Evolutionary conservation across 2,113 vertebrate genomes (phyloP).

Genomic region (Leucopsar rothschildi): DNA sequence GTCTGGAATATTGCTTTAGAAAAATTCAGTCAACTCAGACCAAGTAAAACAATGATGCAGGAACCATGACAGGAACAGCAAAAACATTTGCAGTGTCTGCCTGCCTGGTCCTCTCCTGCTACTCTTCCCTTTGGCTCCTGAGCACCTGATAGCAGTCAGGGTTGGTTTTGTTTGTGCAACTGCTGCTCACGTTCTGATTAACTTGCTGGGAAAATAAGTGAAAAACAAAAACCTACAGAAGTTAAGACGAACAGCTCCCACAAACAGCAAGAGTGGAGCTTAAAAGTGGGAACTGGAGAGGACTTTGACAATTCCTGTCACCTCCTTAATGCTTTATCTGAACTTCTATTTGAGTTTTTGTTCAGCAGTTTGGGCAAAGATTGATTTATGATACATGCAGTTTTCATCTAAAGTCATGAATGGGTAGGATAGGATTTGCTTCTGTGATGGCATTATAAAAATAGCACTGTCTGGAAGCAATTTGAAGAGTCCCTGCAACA

Average conservation of each 20-base stretch:
- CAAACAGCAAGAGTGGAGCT: neutral
- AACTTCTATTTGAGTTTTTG: neutral
- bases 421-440: conserved; percentile 3
- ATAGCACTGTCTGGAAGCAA: conserved; percentile 63
- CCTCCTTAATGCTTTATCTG: neutral
- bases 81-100: neutral
- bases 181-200: neutral
- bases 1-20: neutral
- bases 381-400: neutral
- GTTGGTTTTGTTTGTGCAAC: neutral
- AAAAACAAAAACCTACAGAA: neutral
- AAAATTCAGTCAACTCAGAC: neutral
- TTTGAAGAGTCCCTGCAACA: conserved; percentile 41
- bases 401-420: neutral
- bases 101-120: neutral
- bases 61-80: neutral
- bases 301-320: neutral
- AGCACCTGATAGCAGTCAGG: neutral
- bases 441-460: conserved; percentile 51
- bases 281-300: neutral
- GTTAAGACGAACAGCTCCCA: neutral
- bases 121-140: neutral
- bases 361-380: neutral
- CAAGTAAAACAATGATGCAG: neutral
- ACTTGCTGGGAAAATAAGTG: neutral